Evolutionary conservation across 2,888 invertebrate genomes (phyloP).

Genomic region (Drosophila monieri): DNA sequence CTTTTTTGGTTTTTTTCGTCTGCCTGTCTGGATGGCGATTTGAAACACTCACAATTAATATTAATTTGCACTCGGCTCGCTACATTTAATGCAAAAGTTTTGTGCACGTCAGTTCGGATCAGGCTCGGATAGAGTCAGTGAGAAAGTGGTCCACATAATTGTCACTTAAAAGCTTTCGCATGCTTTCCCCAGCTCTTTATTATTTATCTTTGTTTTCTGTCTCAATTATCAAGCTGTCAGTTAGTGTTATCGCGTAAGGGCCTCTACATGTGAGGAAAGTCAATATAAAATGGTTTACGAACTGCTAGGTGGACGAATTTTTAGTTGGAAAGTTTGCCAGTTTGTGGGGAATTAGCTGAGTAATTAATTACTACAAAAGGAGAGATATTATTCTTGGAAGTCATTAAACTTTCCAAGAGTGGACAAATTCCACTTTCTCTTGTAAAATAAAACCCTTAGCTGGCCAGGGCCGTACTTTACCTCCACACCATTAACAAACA

Average conservation of each 20-base stretch:
- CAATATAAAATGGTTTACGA: slow-evolving; percentile 1
- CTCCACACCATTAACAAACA: slow-evolving; percentile 16
- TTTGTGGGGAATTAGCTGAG: background rate
- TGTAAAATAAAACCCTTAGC: background rate
- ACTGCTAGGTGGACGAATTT: background rate
- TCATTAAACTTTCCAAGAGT: background rate
- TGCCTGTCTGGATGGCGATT: slow-evolving; percentile 44
- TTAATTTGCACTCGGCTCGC: slow-evolving; percentile 58
- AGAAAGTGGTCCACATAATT: slow-evolving; percentile 45
- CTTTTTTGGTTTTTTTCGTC: slow-evolving; percentile 28
- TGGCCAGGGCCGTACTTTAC: background rate
- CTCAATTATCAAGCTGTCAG: slow-evolving; percentile 56
- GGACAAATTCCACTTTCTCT: no score
- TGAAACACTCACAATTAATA: slow-evolving; percentile 72
- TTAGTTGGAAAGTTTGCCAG: background rate
- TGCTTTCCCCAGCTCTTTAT: slow-evolving; percentile 49
- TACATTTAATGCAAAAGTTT: slow-evolving; percentile 65
- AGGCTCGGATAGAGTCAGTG: slow-evolving; percentile 2
- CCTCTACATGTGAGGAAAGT: background rate
- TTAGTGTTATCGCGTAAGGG: slow-evolving; percentile 22
- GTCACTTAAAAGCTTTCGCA: slow-evolving; percentile 78
- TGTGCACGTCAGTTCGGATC: slow-evolving; percentile 40
- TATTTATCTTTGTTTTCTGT: slow-evolving; percentile 35
- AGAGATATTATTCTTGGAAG: no score
- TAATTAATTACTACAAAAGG: background rate